These are phyloP conservation scores for Alviniconcha marisindica DNA, from an alignment of 1,140 invertebrate species.

Conservation along the genomic window DNA sequence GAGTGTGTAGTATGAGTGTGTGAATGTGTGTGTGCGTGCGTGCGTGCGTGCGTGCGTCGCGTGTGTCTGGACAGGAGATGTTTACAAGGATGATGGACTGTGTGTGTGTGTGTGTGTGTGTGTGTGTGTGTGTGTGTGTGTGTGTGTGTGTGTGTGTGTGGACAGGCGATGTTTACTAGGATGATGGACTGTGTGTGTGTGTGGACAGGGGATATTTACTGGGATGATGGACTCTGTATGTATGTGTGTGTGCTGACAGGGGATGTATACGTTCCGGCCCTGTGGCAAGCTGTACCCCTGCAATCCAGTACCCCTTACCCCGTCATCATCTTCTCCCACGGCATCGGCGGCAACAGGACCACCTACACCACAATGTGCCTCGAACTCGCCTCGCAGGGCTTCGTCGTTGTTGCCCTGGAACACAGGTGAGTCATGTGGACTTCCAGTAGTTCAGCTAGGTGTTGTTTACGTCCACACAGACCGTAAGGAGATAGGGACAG, in stretches of 20 bases:
- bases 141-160: conserved; percentile 6
- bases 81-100: not conserved
- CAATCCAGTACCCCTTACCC: conserved; percentile 76
- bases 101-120: not conserved
- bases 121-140: not conserved
- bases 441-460: not conserved
- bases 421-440: conserved; percentile 79
- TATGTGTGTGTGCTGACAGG: conserved; percentile 58
- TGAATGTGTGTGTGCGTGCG: not conserved
- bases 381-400: conserved; percentile 83
- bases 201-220: no score
- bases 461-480: no score
- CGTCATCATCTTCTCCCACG: conserved; percentile 83
- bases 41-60: not conserved
- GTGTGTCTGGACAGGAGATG: not conserved
- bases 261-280: conserved; percentile 78
- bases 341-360: conserved; percentile 81
- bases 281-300: conserved; percentile 77
- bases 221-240: no score
- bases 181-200: no score
- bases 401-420: conserved; percentile 82
- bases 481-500: not conserved
- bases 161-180: no score
- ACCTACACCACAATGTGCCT: conserved; percentile 80
- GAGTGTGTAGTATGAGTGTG: not conserved